Evolutionary conservation across 1,140 invertebrate genomes (phyloP).

Genomic region (Semibalanus balanoides): DNA sequence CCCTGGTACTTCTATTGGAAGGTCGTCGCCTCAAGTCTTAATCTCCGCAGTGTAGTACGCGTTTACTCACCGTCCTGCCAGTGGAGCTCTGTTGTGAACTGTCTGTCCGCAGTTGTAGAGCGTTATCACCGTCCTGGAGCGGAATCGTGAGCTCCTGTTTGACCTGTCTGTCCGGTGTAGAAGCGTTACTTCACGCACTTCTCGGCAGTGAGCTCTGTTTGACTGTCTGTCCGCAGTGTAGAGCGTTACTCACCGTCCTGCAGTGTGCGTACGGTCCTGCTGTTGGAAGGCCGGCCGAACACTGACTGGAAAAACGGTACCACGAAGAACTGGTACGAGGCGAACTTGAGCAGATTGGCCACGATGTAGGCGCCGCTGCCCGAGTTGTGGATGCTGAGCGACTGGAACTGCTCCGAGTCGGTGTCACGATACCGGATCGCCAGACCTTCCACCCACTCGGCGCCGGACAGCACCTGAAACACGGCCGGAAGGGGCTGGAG

Average conservation of each 20-base stretch:
- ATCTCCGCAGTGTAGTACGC: too few species aligned
- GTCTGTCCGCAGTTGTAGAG: too few species aligned
- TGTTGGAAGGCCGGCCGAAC: slow-evolving; percentile 61
- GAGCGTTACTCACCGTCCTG: slow-evolving; percentile 54
- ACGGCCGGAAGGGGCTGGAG: neutral
- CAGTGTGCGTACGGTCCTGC: slow-evolving; percentile 46
- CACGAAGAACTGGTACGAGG: slow-evolving; percentile 60
- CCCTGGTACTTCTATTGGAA: too few species aligned
- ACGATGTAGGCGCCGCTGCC: slow-evolving; percentile 27
- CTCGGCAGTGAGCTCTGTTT: too few species aligned
- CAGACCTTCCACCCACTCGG: slow-evolving; percentile 57
- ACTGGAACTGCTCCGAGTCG: neutral
- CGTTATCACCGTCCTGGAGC: too few species aligned
- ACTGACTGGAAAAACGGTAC: slow-evolving; percentile 61
- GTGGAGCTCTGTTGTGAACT: too few species aligned
- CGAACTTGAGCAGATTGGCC: slow-evolving; percentile 49
- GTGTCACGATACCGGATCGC: slow-evolving; percentile 69
- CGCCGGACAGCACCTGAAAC: slow-evolving; percentile 6
- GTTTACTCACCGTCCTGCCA: too few species aligned
- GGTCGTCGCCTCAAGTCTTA: too few species aligned
- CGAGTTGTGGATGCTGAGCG: slow-evolving; percentile 3
- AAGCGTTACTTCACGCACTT: too few species aligned
- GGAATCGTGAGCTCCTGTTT: too few species aligned
- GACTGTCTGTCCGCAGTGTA: too few species aligned
- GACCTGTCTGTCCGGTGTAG: too few species aligned